Base-by-base conservation (phyloP, 1,140 invertebrate species). In the Brachionus manjavacas region DNA sequence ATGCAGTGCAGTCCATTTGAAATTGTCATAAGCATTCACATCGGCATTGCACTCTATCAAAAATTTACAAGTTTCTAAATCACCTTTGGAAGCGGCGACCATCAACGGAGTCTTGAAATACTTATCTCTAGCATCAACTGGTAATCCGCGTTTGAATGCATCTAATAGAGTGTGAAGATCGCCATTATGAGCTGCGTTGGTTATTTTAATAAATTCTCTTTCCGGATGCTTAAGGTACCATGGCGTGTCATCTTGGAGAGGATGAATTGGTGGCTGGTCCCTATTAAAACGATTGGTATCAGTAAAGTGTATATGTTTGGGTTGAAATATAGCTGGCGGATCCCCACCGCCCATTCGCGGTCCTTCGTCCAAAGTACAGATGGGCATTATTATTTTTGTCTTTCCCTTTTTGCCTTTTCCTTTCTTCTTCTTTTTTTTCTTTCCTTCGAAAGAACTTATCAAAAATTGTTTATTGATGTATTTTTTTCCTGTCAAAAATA, bases 81-180 rank as follows among this genome's bases (percentile, higher is more conserved):
- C 88, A 8, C 88, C 89, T 41, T 86, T 79, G 28, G 86, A 79
- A 84, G 87, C 87, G 4, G 89, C 89, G 4, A 87, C 86, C 89
- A 90, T 90, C 11, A 90, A 86, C 8, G 89, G 89, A n/a, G 89
- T 90, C 85, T 90, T 90, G 86, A 88, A 90, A 85, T 87, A 90
- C 84, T 88, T 89, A 85, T 90, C 89, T 64, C 88, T 86, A 3
- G 87, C 88, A 84, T 90, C 89, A 7, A 89, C 87, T n/a, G 86
- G 86, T 1, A 87, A 85, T 7, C 89, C 89, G 80, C 85, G 86
- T 31, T 85, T 84, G 28, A 89, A 86, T 1, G 89, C 88, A 85
- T 85, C 86, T 83, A 87, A 87, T 74, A 90, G 25, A 8, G 89
- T 88, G 70, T 89, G 88, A 52, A 80, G 43, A 35, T 85, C 76